phyloP scores from a whole-genome alignment of 2,888 invertebrate species.

The Chloroclysta siterata region DNA sequence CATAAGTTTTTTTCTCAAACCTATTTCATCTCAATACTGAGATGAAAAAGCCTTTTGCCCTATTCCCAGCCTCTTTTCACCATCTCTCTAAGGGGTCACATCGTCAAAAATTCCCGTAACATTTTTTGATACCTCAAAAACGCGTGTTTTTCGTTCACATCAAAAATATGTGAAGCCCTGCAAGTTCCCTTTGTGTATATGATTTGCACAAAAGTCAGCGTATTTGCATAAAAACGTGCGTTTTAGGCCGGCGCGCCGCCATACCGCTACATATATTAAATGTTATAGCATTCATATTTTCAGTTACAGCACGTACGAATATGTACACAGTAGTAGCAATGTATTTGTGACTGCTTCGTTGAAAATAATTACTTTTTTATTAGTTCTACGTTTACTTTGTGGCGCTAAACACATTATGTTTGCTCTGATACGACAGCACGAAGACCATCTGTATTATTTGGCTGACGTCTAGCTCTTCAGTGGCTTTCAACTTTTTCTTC shows the following conservation, averaged over 20 bases:
- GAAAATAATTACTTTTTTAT: not conserved
- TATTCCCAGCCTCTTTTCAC: too few species aligned
- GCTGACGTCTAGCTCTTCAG: too few species aligned
- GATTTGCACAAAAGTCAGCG: constrained; percentile 19
- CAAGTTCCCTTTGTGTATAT: constrained; percentile 15
- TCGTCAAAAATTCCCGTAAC: too few species aligned
- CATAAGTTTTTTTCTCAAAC: too few species aligned
- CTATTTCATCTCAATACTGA: too few species aligned
- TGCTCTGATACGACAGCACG: too few species aligned
- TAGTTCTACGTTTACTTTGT: too few species aligned
- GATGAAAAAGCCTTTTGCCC: too few species aligned
- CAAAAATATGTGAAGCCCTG: constrained; percentile 1
- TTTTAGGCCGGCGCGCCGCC: constrained; percentile 21
- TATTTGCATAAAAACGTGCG: constrained; percentile 16
- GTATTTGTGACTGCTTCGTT: constrained; percentile 5
- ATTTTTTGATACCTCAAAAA: not conserved
- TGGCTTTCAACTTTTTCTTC: too few species aligned
- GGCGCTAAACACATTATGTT: too few species aligned
- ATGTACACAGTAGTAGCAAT: constrained; percentile 3
- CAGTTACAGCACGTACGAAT: constrained; percentile 13
- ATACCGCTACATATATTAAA: constrained; percentile 24
- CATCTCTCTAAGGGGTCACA: too few species aligned
- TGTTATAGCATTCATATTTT: constrained; percentile 22
- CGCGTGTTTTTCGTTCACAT: constrained; percentile 1
- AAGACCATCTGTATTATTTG: too few species aligned